phyloP scores from a whole-genome alignment of 1,140 invertebrate genomes.

The Melitaea cinxia region DNA sequence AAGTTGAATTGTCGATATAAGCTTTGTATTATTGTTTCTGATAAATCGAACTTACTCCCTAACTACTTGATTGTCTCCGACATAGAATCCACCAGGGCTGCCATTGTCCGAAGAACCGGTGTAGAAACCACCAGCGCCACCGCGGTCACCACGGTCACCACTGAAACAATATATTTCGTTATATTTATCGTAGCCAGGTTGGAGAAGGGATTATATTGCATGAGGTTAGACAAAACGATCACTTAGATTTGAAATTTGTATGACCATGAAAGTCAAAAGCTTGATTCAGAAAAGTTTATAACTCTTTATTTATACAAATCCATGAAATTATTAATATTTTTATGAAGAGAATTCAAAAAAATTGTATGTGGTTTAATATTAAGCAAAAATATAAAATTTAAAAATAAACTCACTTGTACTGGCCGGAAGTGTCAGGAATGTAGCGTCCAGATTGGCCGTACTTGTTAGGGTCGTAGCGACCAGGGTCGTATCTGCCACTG shows the following conservation, averaged over 20 bases:
- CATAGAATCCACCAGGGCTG: conserved; percentile 48
- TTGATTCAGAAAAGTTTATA: no score
- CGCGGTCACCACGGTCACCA: conserved; percentile 72
- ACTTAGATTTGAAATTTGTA: no score
- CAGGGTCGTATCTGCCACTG: conserved; percentile 44
- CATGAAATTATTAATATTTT: no score
- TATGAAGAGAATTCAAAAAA: no score
- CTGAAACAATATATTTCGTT: conserved; percentile 31
- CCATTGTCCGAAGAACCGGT: conserved; percentile 43
- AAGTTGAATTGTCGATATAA: no score
- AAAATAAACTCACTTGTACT: conserved; percentile 56
- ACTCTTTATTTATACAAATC: no score
- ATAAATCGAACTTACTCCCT: not conserved
- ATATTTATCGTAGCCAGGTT: no score
- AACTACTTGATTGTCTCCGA: conserved; percentile 21
- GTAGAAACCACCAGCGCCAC: conserved; percentile 63
- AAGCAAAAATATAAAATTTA: not conserved
- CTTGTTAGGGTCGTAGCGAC: conserved; percentile 46
- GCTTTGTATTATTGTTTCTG: not conserved
- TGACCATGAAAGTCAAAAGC: no score
- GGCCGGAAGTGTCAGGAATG: conserved; percentile 56
- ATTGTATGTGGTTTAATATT: no score
- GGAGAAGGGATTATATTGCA: no score
- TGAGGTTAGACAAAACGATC: no score
- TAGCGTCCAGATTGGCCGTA: conserved; percentile 59